Base-by-base conservation (phyloP, 1,140 invertebrate genomes). In the Harpegnathos saltator region DNA sequence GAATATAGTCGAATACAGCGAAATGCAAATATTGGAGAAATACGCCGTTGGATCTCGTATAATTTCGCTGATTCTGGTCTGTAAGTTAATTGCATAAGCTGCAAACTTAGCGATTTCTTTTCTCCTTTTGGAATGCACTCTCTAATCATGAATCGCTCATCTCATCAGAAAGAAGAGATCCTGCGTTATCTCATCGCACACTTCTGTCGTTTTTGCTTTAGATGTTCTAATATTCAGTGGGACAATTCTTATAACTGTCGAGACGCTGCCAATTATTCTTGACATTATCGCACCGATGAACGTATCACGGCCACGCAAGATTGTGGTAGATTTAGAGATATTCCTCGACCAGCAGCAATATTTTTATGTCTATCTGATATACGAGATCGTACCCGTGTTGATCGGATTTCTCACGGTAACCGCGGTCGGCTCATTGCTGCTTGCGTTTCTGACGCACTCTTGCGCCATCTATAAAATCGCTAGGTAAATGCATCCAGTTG, bases 401-500 rank as follows among this genome's bases (percentile, higher is more conserved):
- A 29, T 50, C n/a, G 71, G 61, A 22, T 15, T 85, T 7, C 66
- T 62, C 3, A 48, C 84, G 3, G 56, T 89, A 19, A 58, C 86
- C 56, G 78, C 83, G 1, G 75, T 83, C 5, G 89, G 87, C 65
- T 17, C 74, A 0, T 84, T 89, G 52, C 61, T 83, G 1, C 26
- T 89, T 56, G 66, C 59, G 22, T 85, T 84, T 14, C 72, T 87
- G 4, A 77, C 82, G 22, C 84, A 89, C 59, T 63, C 63, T 48
- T 90, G 87, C 26, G 84, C 83, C 33, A 78, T 85, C 48, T 84
- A 78, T 24, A 78, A 68, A 17, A 84, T 90, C 12, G 58, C 86
- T 33, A 78, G 87, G 87, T 90, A 85, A 82, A 22, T 58, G 22
- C 29, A 1, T n/a, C 38, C 38, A 9, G 3, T 29, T 3, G 22